Conservation (phyloP, 2,888 invertebrate genomes). For the Amphipoea lucens region DNA sequence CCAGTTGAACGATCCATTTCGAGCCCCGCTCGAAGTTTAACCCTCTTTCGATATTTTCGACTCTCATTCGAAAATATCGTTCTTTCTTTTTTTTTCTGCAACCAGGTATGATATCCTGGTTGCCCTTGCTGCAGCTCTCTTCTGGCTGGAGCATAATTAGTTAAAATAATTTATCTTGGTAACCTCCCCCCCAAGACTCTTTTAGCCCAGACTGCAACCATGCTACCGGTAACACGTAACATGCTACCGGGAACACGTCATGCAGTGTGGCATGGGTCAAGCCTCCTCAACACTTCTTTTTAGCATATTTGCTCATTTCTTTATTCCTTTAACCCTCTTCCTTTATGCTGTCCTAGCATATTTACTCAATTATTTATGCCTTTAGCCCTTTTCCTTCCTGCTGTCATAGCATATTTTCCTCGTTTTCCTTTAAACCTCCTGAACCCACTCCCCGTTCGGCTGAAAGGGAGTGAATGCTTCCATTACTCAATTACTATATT, state of each 20-base stretch:
- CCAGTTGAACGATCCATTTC: constrained; percentile 17
- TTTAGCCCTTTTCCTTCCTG: not conserved
- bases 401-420: not conserved
- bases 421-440: not conserved
- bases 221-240: not conserved
- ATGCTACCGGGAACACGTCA: not conserved
- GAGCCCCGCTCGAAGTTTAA: not conserved
- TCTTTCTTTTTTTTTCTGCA: not conserved
- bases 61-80: not conserved
- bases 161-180: not conserved
- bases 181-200: too few relatives aligned
- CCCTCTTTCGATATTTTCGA: not conserved
- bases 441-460: constrained; percentile 12
- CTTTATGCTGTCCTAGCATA: not conserved
- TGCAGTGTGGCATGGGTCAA: not conserved
- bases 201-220: not conserved
- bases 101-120: not conserved
- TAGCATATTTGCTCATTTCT: not conserved
- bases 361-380: not conserved
- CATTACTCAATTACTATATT: constrained; percentile 32
- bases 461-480: constrained; percentile 27
- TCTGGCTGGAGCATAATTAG: constrained; percentile 2
- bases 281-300: not conserved
- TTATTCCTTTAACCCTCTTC: not conserved
- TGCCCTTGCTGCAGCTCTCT: not conserved